phyloP scores from a whole-genome alignment of 2,888 invertebrate genomes.

The Cataglyphis livida region DNA sequence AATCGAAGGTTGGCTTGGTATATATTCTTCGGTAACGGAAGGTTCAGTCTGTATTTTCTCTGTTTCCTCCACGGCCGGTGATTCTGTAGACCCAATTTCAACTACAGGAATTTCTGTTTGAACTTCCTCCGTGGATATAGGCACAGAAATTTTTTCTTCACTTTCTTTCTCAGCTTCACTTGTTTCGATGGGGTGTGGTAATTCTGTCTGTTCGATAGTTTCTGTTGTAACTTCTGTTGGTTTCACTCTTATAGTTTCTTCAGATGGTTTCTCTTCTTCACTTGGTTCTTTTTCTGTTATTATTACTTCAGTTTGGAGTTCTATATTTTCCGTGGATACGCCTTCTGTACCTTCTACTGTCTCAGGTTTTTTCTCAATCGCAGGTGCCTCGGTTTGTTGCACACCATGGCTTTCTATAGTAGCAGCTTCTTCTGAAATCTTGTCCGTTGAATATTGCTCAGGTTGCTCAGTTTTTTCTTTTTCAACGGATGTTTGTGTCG shows the following conservation, averaged over 20 bases:
- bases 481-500: constrained; percentile 44
- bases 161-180: constrained; percentile 56
- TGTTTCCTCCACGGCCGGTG: constrained; percentile 67
- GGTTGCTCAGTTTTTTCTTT: constrained; percentile 60
- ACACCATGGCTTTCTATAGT: constrained; percentile 36
- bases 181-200: constrained; percentile 57
- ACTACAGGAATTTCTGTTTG: constrained; percentile 41
- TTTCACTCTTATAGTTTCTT: constrained; percentile 67
- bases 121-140: constrained; percentile 34
- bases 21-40: constrained; percentile 19
- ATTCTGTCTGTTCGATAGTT: constrained; percentile 58
- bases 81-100: constrained; percentile 55
- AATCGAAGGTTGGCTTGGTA: constrained; percentile 57
- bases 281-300: constrained; percentile 49
- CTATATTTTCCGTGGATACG: constrained; percentile 20
- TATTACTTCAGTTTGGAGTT: constrained; percentile 32
- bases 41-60: constrained; percentile 56
- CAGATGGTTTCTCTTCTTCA: constrained; percentile 56
- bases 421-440: constrained; percentile 42
- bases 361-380: constrained; percentile 43
- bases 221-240: constrained; percentile 60
- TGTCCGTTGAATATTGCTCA: constrained; percentile 62
- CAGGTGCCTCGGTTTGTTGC: constrained; percentile 32
- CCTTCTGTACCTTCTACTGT: constrained; percentile 31
- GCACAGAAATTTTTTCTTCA: constrained; percentile 32